These are phyloP conservation scores for Brachyhypopomus gauderio DNA, from an alignment of 2,113 vertebrate species.

Conservation along the genomic window DNA sequence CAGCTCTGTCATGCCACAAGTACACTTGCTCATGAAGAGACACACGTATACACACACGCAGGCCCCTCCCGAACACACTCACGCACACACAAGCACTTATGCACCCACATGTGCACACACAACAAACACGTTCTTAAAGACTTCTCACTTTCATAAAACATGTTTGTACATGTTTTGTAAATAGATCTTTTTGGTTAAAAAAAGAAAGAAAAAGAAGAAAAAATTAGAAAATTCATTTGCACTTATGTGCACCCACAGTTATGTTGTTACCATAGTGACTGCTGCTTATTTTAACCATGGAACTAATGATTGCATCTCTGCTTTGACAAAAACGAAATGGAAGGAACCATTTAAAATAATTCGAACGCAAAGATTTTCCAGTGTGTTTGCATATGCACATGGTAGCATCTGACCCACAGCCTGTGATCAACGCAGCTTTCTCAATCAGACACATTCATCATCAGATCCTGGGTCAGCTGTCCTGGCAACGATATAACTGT, in stretches of 20 bases:
- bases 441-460: neutral
- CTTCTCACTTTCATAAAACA: conserved; percentile 49
- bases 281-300: conserved; percentile 2
- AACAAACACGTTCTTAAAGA: conserved; percentile 27
- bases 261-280: conserved; percentile 21
- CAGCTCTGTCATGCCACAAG: neutral
- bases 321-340: conserved; percentile 45
- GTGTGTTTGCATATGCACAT: neutral
- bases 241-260: conserved; percentile 48
- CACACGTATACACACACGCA: conserved; percentile 8
- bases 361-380: conserved; percentile 8
- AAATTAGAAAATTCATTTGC: conserved; percentile 49
- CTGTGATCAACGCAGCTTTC: neutral
- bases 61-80: conserved; percentile 14
- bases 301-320: conserved; percentile 16
- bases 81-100: neutral
- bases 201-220: conserved; percentile 31
- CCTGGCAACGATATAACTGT: too few relatives aligned
- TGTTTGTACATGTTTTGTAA: conserved; percentile 70
- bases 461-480: neutral
- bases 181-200: conserved; percentile 67
- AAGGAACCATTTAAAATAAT: neutral
- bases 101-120: conserved; percentile 24
- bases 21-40: neutral
- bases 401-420: conserved; percentile 24